Evolutionary conservation across 2,797 vertebrate species (phyloP), one percentile per base, ranked within the genome.

Genomic region (Pangasius larnaudii): DNA sequence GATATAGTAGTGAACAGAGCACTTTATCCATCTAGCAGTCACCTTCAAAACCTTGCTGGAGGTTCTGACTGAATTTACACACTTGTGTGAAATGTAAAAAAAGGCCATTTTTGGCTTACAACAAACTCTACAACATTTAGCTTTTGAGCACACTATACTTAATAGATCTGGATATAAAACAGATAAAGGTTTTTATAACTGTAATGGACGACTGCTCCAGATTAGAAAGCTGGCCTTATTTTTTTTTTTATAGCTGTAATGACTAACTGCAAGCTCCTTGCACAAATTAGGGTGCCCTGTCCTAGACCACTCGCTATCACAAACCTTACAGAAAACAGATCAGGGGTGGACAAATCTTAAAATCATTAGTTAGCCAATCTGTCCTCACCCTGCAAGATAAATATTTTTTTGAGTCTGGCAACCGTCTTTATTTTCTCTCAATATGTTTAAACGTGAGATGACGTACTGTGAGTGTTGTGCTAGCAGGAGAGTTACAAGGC

Each of bases 151-250:
- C 75, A 78, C 22, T 78, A 56, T 39, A 84, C 11, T 75, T 75
- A 63, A 83, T 84, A 84, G 49, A 58, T 65, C 2, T 51, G 67
- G 71, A 72, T 77, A 84, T 63, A 88, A 80, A 59, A 36, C 53
- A 59, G 77, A 79, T 56, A 22, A 82, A 63, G 19, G 79, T 16
- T 82, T 63, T 61, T 61, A 63, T n/a, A n/a, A n/a, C 36, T 16
- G 58, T 63, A 80, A 59, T 27, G 33, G 56, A 80, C 59, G 53
- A 80, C 36, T 46, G 58, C 58, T n/a, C 79, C 13, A n/a, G 36
- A 42, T 61, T 59, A 80, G 13, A 77, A 53, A 84, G 82, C 39
- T n/a, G 56, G 65, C 58, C 53, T 63, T 63, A 36, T 36, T 86
- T 42, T 87, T n/a, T 36, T 86, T 42, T 87, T n/a, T 53, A 39